Base-by-base conservation (phyloP, 2,797 vertebrate species). In the Mycteria americana region DNA sequence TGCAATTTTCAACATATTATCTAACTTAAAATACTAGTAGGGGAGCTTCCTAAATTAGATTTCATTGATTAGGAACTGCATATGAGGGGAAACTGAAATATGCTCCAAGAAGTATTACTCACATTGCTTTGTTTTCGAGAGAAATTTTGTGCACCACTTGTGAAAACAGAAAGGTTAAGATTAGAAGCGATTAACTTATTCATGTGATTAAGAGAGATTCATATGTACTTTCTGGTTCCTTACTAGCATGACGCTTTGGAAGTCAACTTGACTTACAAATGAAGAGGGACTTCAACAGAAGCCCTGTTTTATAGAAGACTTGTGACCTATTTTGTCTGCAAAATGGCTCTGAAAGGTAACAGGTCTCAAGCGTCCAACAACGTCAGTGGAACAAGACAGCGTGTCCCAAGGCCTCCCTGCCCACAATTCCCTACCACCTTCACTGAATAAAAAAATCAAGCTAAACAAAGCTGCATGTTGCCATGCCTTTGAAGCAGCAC, bases 81-180 rank as follows among this genome's bases (percentile, higher is more conserved):
- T 11, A 59, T 33, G 10, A 27, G 50, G 35, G 8, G 54, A 77
- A 79, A 93, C 37, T 72, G 72, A 76, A 93, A 93, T 70, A 53
- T 3, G 22, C 8, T 65, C 5, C 45, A 92, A 88, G 22, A 90
- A 82, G 8, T 23, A 87, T 63, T 69, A 67, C 74, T 95, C 28
- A 9, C 22, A 37, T 17, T 31, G 9, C 53, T 74, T 85, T 28
- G 50, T 56, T 93, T 96, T 79, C 30, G 72, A 68, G 59, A 86
- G 6, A 73, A 70, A 88, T 35, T 69, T 77, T 77, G 8, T 51
- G 50, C 39, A 28, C 4, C 70, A 3, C 43, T 72, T 59, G 17
- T 81, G 48, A 93, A 95, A 96, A 41, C 62, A 63, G 84, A 88
- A 60, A 83, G 57, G 73, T 43, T 87, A 94, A 59, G 18, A 62